Evolutionary conservation across 2,888 invertebrate genomes (phyloP), one percentile per base, ranked within the genome.

Genomic region (Cabera pusaria): DNA sequence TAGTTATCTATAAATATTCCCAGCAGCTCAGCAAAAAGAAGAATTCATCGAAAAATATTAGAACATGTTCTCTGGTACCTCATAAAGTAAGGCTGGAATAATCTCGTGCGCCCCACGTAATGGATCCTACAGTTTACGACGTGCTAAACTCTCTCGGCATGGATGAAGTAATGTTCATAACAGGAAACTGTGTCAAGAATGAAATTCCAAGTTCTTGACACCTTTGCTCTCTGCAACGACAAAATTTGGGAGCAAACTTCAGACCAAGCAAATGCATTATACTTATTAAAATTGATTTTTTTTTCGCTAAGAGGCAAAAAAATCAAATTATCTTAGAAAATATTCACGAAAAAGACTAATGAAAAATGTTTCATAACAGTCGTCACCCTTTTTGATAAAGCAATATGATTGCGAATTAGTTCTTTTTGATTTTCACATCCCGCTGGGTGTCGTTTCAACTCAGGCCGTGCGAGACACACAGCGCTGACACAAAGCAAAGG

Each of bases 381-480:
- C 32, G 27, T 17, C 35, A 44, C 22, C 26, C 34, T 33, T 42
- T 45, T 42, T 62, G 54, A 66, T 60, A 60, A 48, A 34, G 51
- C 58, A 64, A 70, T 73, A 73, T 72, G 61, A 75, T 73, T 64
- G 63, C 60, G 56, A 76, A 76, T 77, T 64, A 66, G 71, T 72
- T 66, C 73, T 69, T 66, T 73, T 77, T 75, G 67, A 77, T 79
- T 80, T 82, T 73, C 62, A 74, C 74, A 69, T 76, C 85, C 83
- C 85, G 72, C 76, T 79, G 85, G 76, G 84, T 74, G 72, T 76
- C 76, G 77, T 81, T 75, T 68, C 31, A 10, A 25, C 31, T 31
- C 62, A 57, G 65, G 61, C 62, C 61, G 65, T 68, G 68, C 71
- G 69, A 72, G 72, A 76, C 81, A 72, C 80, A 83, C 76, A 80